Evolutionary conservation across 2,113 vertebrate species (phyloP), one percentile per base, ranked within the genome.

Genomic region (Corvus hawaiiensis): DNA sequence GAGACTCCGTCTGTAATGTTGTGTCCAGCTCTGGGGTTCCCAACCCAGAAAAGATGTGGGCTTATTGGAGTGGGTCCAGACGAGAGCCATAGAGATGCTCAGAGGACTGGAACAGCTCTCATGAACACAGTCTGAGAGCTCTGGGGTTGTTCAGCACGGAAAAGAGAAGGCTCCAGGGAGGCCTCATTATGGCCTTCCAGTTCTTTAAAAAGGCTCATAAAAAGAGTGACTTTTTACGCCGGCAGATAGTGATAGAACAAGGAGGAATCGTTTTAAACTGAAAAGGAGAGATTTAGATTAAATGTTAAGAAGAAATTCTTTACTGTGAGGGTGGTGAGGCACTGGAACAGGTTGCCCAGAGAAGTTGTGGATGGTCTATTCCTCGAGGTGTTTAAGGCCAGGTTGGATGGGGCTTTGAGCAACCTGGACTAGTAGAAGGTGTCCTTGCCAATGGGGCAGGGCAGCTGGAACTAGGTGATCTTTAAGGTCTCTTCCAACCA

Each of bases 151-250:
- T 56, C 30, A 64, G 7, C 1, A 1, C 5, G 13, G 35, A 49
- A 30, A 44, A 69, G 18, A 61, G 46, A 43, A 55, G 30, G 13
- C 16, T 78, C 16, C 23, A 41, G 16, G 16, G 20, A 48, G 13
- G 26, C 3, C 4, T 48, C 35, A 22, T 26, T 10, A 43, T 41
- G 21, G 30, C 35, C 19, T 64, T 72, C 41, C 66, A 72, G 11
- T 48, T 22, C 11, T 49, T 49, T 18, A 26, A 63, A 71, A 30
- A 3, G 11, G 8, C 20, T 30, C 14, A 14, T 41, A 63, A 48
- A 55, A 79, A 41, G 8, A 24, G n/a, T 2, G 6, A 55, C 15
- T 30, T 63, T 62, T 79, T n/a, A n/a, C 0, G 0, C 8, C 11
- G 39, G 7, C 16, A 87, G 23, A 20, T 30, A n/a, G 19, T 14